Conservation (phyloP, 2,797 vertebrate species). For the Linurgus olivaceus region DNA sequence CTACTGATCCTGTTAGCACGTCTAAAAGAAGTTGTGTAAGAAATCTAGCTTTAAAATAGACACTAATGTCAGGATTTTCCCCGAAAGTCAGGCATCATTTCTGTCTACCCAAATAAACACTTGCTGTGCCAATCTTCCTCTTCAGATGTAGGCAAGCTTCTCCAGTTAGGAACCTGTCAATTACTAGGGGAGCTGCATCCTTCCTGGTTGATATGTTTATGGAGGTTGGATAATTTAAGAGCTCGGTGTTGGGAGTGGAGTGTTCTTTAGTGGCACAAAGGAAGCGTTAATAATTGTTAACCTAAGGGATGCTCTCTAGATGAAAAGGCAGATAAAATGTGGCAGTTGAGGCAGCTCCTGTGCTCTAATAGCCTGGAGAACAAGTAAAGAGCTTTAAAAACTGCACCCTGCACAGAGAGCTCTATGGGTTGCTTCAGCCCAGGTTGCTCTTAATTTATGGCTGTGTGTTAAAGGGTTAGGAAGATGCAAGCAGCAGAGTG, state of each 20-base stretch:
- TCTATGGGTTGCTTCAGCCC: accelerated
- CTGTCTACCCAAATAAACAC: neutral
- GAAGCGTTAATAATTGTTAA: neutral
- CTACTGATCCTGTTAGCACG: neutral
- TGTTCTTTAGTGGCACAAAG: neutral
- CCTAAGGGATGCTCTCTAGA: neutral
- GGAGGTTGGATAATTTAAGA: neutral
- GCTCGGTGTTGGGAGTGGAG: neutral
- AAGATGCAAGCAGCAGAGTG: neutral
- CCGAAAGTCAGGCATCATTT: neutral
- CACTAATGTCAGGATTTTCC: neutral
- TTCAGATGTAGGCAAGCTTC: neutral
- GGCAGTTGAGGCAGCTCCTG: neutral
- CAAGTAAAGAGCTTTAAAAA: neutral
- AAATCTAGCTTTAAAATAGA: neutral
- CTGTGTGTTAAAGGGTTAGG: neutral
- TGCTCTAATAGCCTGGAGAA: neutral
- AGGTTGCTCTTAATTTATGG: neutral
- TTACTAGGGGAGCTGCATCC: neutral
- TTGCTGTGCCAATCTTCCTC: neutral
- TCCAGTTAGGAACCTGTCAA: neutral
- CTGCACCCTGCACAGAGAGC: neutral
- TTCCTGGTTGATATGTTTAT: neutral
- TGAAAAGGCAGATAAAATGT: neutral
- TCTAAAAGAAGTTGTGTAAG: neutral